These are phyloP conservation scores for Agonopterix subpropinquella DNA, from an alignment of 2,888 invertebrate genomes.

Conservation along the genomic window DNA sequence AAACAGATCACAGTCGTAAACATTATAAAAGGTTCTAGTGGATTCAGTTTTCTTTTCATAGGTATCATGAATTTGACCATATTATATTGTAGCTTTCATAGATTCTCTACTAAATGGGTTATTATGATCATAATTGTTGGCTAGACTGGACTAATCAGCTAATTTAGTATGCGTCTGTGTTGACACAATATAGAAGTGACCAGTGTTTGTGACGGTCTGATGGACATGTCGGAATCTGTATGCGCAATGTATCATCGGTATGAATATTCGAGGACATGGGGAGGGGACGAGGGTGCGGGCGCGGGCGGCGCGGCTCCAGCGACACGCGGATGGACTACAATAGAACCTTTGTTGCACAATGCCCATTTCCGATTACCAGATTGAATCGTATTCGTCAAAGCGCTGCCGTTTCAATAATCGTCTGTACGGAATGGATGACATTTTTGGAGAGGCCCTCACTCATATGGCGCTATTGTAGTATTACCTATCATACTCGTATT, in stretches of 20 bases:
- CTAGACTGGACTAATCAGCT: slow-evolving; percentile 1
- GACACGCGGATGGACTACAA: slow-evolving; percentile 36
- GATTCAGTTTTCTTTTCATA: too few relatives aligned
- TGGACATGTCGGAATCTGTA: slow-evolving; percentile 20
- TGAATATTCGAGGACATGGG: slow-evolving; percentile 45
- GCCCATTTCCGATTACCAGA: slow-evolving; percentile 74
- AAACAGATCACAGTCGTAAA: too few relatives aligned
- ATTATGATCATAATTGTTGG: background rate
- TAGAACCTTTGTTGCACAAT: slow-evolving; percentile 70
- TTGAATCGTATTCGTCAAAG: slow-evolving; percentile 67
- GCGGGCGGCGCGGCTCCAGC: slow-evolving; percentile 9
- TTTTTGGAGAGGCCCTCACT: slow-evolving; percentile 7
- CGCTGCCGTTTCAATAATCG: slow-evolving; percentile 50
- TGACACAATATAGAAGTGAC: slow-evolving; percentile 1
- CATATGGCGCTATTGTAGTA: background rate
- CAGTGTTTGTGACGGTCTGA: slow-evolving; percentile 14
- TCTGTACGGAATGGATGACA: slow-evolving; percentile 22
- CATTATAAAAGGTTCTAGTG: too few relatives aligned
- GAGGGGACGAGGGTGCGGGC: slow-evolving; percentile 19
- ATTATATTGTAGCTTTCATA: background rate
- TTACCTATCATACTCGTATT: too few relatives aligned
- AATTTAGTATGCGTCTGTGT: slow-evolving; percentile 6
- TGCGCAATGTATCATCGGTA: slow-evolving; percentile 22
- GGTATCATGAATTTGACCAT: background rate
- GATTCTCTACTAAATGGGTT: background rate